These are phyloP conservation scores for Doris montereyensis DNA, from an alignment of 2,888 invertebrate species.

Conservation along the genomic window DNA sequence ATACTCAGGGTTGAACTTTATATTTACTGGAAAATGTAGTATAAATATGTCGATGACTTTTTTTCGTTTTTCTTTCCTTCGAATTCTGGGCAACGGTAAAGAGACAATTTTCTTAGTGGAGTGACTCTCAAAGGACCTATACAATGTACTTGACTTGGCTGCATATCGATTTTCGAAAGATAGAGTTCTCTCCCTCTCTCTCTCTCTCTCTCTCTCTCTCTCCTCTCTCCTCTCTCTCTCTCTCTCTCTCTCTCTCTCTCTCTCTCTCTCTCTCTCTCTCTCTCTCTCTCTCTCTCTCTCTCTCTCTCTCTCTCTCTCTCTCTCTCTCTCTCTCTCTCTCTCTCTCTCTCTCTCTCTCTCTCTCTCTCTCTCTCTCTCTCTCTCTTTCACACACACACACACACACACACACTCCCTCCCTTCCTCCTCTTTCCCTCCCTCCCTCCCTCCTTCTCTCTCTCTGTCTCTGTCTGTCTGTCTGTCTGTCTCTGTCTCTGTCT, in stretches of 20 bases:
- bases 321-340: background rate
- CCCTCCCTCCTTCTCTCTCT: background rate
- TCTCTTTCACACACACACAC: background rate
- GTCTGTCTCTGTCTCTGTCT: background rate
- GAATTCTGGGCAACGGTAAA: no score
- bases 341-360: background rate
- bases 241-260: background rate
- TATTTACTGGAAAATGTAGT: no score
- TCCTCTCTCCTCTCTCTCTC: background rate
- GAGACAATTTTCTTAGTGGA: no score
- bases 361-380: slow-evolving; percentile 1
- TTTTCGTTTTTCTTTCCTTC: no score
- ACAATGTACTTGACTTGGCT: no score
- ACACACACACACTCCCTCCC: background rate
- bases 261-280: background rate
- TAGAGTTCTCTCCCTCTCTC: background rate
- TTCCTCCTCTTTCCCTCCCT: background rate
- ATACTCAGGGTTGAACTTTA: no score
- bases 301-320: background rate
- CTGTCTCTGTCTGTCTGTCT: slow-evolving; percentile 2
- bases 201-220: background rate
- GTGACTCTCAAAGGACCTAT: no score
- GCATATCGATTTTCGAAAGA: no score
- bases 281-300: background rate
- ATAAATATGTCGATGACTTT: no score